Percentiles rank a stretch among this genome's conserved stretches.
phyloP scores from a whole-genome alignment of 2,888 invertebrate species.

The Sycophila texana region DNA sequence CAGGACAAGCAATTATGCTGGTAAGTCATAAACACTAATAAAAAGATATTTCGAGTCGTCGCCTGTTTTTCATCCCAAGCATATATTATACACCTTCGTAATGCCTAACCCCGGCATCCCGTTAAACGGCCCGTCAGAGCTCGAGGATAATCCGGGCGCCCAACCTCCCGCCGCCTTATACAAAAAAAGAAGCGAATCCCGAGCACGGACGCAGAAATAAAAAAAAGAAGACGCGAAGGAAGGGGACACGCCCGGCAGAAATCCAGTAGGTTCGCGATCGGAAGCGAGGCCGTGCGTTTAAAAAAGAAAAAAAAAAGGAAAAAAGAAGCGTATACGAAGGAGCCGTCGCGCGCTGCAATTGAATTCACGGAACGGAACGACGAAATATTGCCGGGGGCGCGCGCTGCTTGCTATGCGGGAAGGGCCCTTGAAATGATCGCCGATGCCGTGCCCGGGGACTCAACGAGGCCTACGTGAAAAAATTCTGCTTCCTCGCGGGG shows the following conservation, averaged over 20 bases:
- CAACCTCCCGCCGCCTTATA: too few relatives aligned
- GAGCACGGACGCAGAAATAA: neutral
- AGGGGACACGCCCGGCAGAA: neutral
- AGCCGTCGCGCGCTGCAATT: conserved; percentile 30
- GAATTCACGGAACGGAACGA: conserved; percentile 23
- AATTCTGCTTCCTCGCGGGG: conserved; percentile 37
- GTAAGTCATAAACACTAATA: too few relatives aligned
- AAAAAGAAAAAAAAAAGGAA: too few relatives aligned
- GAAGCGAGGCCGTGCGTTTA: conserved; percentile 21
- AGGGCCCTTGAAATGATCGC: conserved; percentile 47
- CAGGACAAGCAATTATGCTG: too few relatives aligned
- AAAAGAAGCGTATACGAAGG: conserved; percentile 20
- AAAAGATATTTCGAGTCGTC: too few relatives aligned
- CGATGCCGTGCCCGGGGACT: conserved; percentile 49
- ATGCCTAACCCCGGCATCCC: too few relatives aligned
- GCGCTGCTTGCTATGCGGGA: conserved; percentile 44
- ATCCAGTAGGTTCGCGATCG: conserved; percentile 33
- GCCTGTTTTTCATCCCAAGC: too few relatives aligned
- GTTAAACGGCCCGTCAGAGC: too few relatives aligned
- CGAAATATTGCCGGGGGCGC: conserved; percentile 35
- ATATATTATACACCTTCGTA: too few relatives aligned
- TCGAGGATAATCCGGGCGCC: too few relatives aligned
- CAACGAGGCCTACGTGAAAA: conserved; percentile 53
- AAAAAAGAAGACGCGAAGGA: neutral
- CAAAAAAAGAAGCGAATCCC: neutral